Evolutionary conservation across 23 tunicate genomes (phyloP), one percentile per base, ranked within the genome.

Genomic region (Halocynthia roretzi): DNA sequence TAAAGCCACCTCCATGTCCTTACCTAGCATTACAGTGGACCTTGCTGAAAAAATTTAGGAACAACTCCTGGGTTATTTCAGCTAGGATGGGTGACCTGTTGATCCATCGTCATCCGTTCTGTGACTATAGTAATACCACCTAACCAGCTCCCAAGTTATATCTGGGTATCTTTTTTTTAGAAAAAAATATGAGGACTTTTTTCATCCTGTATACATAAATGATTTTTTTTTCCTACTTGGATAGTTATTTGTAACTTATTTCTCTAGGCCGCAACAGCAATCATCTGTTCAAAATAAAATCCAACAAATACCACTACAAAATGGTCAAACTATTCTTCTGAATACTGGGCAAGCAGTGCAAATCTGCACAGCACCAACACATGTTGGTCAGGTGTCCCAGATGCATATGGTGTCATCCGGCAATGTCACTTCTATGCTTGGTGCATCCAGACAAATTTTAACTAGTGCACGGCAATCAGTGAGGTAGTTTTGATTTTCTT

Each of bases 291-390:
- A 21, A 12, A 31, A n/a, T 12, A 64, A 64, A 50, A n/a, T 64
- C 14, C 78, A 74, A 56, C 78, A 74, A 52, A 74, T 74, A 14
- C 55, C 78, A 8, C 63, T 74, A 40, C 50, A 53, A 20, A 74
- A 74, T 56, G 78, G 78, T 48, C 78, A 74, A 6, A 74, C 55
- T 54, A 74, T 74, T 15, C 56, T 74, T 20, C 49, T 74, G 78
- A 74, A 74, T 74, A 74, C 31, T 54, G 56, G 78, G 20, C 78
- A 74, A 18, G 64, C n/a, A 10, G 78, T 74, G 8, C 78, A 54
- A 56, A 50, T 74, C 64, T 22, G 18, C 61, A 31, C 22, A 8
- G 56, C 76, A 40, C 76, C 55, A 17, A 71, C 76, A 15, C 76
- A 53, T n/a, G 17, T 18, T 18, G 64, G 64, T 60, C 64, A 60